Percentiles rank a stretch among this genome's conserved stretches.
These are phyloP conservation scores for Ophioninae sp. DNA, from an alignment of 2,888 invertebrate species.

Conservation along the genomic window DNA sequence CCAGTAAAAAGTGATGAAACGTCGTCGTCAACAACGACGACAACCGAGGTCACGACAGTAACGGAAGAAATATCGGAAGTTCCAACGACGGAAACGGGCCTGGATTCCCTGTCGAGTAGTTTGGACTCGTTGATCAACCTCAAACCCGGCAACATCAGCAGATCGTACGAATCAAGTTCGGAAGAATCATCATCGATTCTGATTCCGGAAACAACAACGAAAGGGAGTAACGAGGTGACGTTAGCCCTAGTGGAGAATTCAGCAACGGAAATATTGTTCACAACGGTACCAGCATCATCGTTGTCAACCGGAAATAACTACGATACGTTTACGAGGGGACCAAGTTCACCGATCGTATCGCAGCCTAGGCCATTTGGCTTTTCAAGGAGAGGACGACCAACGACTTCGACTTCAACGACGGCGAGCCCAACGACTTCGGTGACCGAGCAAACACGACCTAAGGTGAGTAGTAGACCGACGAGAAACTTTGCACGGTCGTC, in stretches of 20 bases:
- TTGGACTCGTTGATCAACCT: slow-evolving; percentile 43
- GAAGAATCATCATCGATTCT: slow-evolving; percentile 41
- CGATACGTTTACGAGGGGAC: slow-evolving; percentile 63
- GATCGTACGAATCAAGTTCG: slow-evolving; percentile 13
- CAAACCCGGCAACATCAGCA: slow-evolving; percentile 32
- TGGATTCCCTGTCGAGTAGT: slow-evolving; percentile 38
- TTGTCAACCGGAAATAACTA: slow-evolving; percentile 39
- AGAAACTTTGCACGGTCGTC: slow-evolving; percentile 78
- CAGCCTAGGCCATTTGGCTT: slow-evolving; percentile 83
- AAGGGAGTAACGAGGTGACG: slow-evolving; percentile 61
- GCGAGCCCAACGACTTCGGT: slow-evolving; percentile 56
- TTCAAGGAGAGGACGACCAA: slow-evolving; percentile 81
- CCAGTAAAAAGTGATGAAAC: slow-evolving; percentile 39
- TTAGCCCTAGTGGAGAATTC: slow-evolving; percentile 74
- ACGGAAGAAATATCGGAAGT: slow-evolving; percentile 57
- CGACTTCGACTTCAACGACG: slow-evolving; percentile 66
- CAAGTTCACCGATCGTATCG: slow-evolving; percentile 78
- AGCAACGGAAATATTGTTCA: slow-evolving; percentile 74
- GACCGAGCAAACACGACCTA: slow-evolving; percentile 73
- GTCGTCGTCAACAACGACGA: slow-evolving; percentile 50
- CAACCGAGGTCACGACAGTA: slow-evolving; percentile 30
- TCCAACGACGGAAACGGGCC: slow-evolving; percentile 47
- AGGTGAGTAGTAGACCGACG: slow-evolving; percentile 78
- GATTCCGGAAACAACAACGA: slow-evolving; percentile 27
- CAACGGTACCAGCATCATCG: slow-evolving; percentile 68